Base-by-base conservation (phyloP, 1,140 invertebrate genomes). In the Solen grandis region DNA sequence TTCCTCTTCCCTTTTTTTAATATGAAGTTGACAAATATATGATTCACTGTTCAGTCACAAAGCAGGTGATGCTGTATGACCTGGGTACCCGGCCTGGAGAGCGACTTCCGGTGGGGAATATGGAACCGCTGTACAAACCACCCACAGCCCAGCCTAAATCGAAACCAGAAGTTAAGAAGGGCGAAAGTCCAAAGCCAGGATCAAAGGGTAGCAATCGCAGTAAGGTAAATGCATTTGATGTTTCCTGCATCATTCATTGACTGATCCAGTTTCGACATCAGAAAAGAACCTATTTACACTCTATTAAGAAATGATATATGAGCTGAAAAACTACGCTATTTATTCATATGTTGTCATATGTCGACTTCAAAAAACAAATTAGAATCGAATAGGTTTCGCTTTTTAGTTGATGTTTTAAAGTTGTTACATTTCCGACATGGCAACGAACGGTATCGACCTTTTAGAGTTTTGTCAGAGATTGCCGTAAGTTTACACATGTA, bases 11-110 rank as follows among this genome's bases (percentile, higher is more conserved):
- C n/a, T n/a, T n/a, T n/a, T n/a, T n/a, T n/a, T n/a, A n/a, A n/a
- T n/a, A n/a, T n/a, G n/a, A n/a, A n/a, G n/a, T n/a, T n/a, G n/a
- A n/a, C n/a, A n/a, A n/a, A n/a, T n/a, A n/a, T n/a, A n/a, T n/a
- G n/a, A n/a, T 46, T 46, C 41, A 19, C 3, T 73, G 14, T 73
- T 29, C 59, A 76, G 74, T 77, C 16, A 66, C 74, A 35, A 77
- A 77, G 31, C 74, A 77, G 41, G 62, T 77, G 19, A 77, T 77
- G 74, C 27, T 77, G 60, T 77, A 77, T 38, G 74, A 77, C 36
- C 65, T 77, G 36, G 74, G 62, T 2, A 66, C 74, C 10, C 5
- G 25, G n/a, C 74, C 74, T 3, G 74, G 74, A n/a, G 57, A 55
- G 27, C 62, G 74, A 38, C 59, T 77, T 36, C 62, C 62, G 2